Evolutionary conservation across 2,888 invertebrate species (phyloP), one percentile per base, ranked within the genome.

Genomic region (Craniophora ligustri): DNA sequence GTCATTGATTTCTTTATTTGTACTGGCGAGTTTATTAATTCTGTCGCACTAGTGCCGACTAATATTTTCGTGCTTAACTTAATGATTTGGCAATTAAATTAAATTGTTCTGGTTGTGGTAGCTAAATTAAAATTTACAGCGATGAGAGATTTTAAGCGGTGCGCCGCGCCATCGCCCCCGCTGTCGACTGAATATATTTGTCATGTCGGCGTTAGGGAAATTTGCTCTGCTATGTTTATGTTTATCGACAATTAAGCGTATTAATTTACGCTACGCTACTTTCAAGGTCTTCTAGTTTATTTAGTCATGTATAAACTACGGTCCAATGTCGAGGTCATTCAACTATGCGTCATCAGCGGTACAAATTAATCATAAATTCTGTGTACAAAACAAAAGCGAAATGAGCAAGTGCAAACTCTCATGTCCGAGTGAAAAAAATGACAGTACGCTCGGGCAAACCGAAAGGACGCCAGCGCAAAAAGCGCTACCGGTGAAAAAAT

Each of bases 31-130:
- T 69, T 78, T 78, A 92, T 92, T 91, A 89, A 92, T 92, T 84
- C 81, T 67, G 78, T 79, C 78, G 84, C 82, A 85, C 89, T 90
- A 90, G 87, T 87, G 86, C 82, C 79, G 86, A 87, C 89, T 91
- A 91, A 92, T 91, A 91, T 87, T 90, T 88, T 73, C 88, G 89
- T 91, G 85, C 90, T 92, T 91, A 90, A 89, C 88, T 92, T 92
- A 92, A 93, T 91, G 92, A 91, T 93, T 92, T 89, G 90, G 89
- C 91, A 92, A 92, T 93, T 93, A 92, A 92, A 92, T 92, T 93
- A 91, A 92, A 91, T 87, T 88, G 88, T 90, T 89, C 87, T 81
- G 86, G 85, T 88, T 89, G 88, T 89, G 88, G 92, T 89, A 89
- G 91, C 91, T 88, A 87, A 89, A 91, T 91, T 89, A 89, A 91